phyloP scores from a whole-genome alignment of 2,113 vertebrate genomes.

The human (Homo sapiens) region DNA sequence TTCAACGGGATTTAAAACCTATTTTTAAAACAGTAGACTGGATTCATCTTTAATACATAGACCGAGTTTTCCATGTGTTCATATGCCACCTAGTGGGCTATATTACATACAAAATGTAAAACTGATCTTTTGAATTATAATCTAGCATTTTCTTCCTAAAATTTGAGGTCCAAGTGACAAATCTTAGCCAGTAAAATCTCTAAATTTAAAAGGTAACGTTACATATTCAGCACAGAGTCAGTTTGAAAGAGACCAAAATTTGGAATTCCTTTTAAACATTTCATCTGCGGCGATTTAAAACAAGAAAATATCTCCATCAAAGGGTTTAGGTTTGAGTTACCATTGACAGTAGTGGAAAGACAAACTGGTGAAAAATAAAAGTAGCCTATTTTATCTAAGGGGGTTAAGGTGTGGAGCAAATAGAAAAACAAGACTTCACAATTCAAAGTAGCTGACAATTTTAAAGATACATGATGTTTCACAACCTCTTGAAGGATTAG shows the following conservation, averaged over 20 bases:
- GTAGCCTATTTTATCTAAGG: not conserved
- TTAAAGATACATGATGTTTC: not conserved
- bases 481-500: not conserved
- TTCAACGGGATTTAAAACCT: constrained; percentile 59
- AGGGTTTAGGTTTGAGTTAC: not conserved
- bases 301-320: constrained; percentile 17
- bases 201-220: not conserved
- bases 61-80: constrained; percentile 57
- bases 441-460: not conserved
- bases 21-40: constrained; percentile 37
- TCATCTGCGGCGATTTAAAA: not conserved
- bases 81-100: constrained; percentile 74
- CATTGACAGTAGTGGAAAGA: not conserved
- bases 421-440: not conserved
- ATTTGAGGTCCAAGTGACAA: not conserved
- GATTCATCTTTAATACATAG: not conserved
- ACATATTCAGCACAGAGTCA: not conserved
- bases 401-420: not conserved
- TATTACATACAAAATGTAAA: not conserved
- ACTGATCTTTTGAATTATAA: not conserved
- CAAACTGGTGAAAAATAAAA: constrained; percentile 3
- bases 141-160: not conserved
- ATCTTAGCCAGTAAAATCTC: not conserved
- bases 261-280: constrained; percentile 38
- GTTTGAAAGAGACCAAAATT: not conserved